phyloP scores from a whole-genome alignment of 2,797 vertebrate genomes.

The Bryconaethiops microstoma region DNA sequence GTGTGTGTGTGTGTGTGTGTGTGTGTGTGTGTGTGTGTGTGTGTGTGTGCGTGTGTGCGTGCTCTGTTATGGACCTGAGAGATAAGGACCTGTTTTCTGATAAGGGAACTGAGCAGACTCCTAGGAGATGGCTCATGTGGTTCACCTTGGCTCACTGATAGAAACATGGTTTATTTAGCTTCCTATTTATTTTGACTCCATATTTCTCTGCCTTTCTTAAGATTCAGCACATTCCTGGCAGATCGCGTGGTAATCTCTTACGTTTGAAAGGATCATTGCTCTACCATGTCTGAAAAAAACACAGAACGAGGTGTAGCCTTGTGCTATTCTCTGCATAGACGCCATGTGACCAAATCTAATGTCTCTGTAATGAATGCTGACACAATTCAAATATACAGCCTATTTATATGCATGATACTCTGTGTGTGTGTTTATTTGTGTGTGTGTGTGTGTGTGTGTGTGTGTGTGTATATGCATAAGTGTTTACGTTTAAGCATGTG shows the following conservation, averaged over 20 bases:
- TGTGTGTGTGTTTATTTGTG: constrained; percentile 14
- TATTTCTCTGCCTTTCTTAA: constrained; percentile 43
- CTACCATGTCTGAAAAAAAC: constrained; percentile 30
- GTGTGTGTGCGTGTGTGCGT: constrained; percentile 56
- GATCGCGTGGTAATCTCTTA: constrained; percentile 43
- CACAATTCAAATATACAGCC: background rate
- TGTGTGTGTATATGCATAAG: constrained; percentile 5
- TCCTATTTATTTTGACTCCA: constrained; percentile 44
- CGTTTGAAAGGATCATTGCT: constrained; percentile 44
- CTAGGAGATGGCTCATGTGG: constrained; percentile 65
- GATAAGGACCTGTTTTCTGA: constrained; percentile 73
- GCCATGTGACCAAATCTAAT: constrained; percentile 8
- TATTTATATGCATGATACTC: too few relatives aligned
- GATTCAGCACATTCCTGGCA: constrained; percentile 27
- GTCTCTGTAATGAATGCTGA: constrained; percentile 17
- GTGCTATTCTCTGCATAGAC: background rate
- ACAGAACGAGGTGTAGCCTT: constrained; percentile 9
- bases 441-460: constrained; percentile 25
- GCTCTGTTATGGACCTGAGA: constrained; percentile 66
- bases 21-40: constrained; percentile 1
- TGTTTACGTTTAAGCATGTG: constrained; percentile 21
- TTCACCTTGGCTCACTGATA: constrained; percentile 58
- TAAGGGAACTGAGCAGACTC: constrained; percentile 68
- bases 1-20: background rate
- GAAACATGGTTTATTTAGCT: constrained; percentile 60